These are phyloP conservation scores for Amphilophus citrinellus DNA, from an alignment of 2,113 vertebrate genomes.

Conservation along the genomic window DNA sequence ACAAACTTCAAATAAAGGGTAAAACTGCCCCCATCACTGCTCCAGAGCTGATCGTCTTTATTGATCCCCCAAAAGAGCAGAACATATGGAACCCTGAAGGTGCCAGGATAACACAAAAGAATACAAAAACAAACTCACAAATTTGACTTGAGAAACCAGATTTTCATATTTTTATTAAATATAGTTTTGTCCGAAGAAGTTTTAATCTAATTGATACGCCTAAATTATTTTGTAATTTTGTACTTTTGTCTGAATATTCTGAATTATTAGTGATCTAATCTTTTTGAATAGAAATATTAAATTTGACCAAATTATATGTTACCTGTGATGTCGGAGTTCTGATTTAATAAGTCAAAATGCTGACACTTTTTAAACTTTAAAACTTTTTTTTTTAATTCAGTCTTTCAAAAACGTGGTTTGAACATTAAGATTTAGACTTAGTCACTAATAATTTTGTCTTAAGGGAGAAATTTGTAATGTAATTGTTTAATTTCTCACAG, in stretches of 20 bases:
- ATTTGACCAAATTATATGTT: not conserved
- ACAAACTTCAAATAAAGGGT: too few relatives aligned
- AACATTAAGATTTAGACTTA: not conserved
- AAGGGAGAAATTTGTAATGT: not conserved
- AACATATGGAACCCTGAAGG: too few relatives aligned
- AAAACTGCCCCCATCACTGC: too few relatives aligned
- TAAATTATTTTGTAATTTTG: not conserved
- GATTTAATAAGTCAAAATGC: not conserved
- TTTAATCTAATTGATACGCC: too few relatives aligned
- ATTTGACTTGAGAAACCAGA: too few relatives aligned
- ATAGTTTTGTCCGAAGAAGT: not conserved
- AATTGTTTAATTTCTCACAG: not conserved
- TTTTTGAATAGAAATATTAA: not conserved
- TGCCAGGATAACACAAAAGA: too few relatives aligned
- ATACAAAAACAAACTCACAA: too few relatives aligned
- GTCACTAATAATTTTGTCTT: not conserved
- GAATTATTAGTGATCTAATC: not conserved
- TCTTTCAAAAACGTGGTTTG: too few relatives aligned
- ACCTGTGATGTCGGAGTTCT: not conserved
- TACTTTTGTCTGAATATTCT: not conserved
- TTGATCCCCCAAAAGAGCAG: too few relatives aligned
- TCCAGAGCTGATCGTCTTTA: too few relatives aligned
- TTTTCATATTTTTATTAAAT: too few relatives aligned
- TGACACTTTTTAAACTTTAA: too few relatives aligned
- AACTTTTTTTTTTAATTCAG: rapidly evolving